These are phyloP conservation scores for Amphipoea lucens DNA, from an alignment of 2,888 invertebrate species.

Conservation along the genomic window DNA sequence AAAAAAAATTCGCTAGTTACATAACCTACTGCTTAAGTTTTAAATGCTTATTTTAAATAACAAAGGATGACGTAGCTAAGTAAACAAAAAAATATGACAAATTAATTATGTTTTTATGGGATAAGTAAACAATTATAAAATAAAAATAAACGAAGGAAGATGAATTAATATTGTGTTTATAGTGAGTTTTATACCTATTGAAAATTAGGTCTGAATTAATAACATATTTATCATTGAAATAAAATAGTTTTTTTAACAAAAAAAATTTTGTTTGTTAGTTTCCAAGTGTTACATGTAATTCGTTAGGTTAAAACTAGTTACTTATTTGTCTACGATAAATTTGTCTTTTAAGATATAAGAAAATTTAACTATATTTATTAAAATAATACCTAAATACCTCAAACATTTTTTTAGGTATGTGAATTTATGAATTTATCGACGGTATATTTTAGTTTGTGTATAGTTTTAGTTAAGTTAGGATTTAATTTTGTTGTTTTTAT, in stretches of 20 bases:
- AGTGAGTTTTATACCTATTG: neutral
- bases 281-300: no score
- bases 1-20: neutral
- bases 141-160: neutral
- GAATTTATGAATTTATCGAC: no score
- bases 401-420: no score
- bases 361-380: no score
- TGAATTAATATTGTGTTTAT: neutral
- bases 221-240: neutral
- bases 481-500: no score
- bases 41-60: neutral
- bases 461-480: no score
- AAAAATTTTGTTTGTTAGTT: neutral
- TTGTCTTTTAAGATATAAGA: no score
- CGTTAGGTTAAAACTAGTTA: no score
- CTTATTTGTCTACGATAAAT: neutral
- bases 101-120: neutral
- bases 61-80: neutral
- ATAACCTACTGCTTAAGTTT: neutral
- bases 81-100: neutral
- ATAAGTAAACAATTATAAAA: neutral
- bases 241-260: neutral
- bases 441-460: no score
- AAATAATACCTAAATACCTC: no score
- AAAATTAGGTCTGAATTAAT: neutral